Conservation (phyloP, 64 coral and sea anemone species). For the Montipora sp. region DNA sequence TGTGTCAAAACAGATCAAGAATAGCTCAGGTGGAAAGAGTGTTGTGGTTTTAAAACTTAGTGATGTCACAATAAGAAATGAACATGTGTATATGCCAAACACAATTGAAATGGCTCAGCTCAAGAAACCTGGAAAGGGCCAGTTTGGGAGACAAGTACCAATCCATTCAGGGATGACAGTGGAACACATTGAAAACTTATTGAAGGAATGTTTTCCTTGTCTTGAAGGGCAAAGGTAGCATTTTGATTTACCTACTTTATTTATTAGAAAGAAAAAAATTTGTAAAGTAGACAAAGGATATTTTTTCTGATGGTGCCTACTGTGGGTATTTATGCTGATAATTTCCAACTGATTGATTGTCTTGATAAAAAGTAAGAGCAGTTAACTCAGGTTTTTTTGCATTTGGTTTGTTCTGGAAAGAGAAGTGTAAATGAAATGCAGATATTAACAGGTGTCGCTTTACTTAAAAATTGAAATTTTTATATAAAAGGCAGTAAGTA, state of each 20-base stretch:
- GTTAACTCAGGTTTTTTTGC: too few relatives aligned
- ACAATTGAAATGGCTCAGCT: conserved; percentile 31
- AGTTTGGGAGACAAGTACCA: neutral
- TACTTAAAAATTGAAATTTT: too few relatives aligned
- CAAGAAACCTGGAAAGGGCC: neutral
- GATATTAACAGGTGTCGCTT: too few relatives aligned
- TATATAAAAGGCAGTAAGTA: too few relatives aligned
- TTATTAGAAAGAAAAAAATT: too few relatives aligned
- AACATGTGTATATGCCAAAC: neutral
- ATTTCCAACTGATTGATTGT: too few relatives aligned
- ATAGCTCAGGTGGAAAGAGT: neutral
- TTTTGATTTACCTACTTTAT: neutral
- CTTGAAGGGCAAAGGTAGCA: neutral
- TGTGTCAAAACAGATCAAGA: neutral
- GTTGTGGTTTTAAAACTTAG: neutral
- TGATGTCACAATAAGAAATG: neutral
- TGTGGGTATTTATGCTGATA: too few relatives aligned
- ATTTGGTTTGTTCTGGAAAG: too few relatives aligned
- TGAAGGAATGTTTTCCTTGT: neutral
- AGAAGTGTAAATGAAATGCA: too few relatives aligned
- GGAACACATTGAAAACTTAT: neutral
- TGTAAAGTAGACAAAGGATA: too few relatives aligned
- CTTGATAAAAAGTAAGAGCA: too few relatives aligned
- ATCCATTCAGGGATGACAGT: neutral
- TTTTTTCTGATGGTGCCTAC: too few relatives aligned